phyloP scores from a whole-genome alignment of 92 coral and sea anemone species.

The Hydrozoanthus gracilis region DNA sequence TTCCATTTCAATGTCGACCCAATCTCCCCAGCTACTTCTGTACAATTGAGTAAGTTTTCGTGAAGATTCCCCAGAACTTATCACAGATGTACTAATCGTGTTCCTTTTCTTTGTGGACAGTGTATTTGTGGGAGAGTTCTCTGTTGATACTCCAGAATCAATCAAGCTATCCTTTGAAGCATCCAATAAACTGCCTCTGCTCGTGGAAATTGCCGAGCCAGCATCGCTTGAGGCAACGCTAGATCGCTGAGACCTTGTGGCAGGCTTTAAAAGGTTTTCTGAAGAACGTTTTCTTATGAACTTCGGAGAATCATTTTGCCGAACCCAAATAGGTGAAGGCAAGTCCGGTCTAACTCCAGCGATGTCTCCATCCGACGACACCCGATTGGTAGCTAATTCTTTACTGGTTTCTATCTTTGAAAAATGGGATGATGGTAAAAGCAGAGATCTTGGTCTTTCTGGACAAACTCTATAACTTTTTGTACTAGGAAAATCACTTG shows the following conservation, averaged over 20 bases:
- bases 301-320: not conserved
- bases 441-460: slow-evolving; percentile 12
- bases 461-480: not conserved
- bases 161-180: slow-evolving; percentile 77
- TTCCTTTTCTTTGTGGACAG: slow-evolving; percentile 43
- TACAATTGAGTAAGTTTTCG: slow-evolving; percentile 37
- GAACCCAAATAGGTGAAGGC: slow-evolving; percentile 35
- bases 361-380: slow-evolving; percentile 21
- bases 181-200: slow-evolving; percentile 68
- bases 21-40: slow-evolving; percentile 72
- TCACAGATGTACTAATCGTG: slow-evolving; percentile 37
- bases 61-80: slow-evolving; percentile 41
- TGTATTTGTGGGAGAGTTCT: slow-evolving; percentile 78
- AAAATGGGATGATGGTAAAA: not conserved
- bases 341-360: not conserved
- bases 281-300: not conserved
- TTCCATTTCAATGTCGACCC: slow-evolving; percentile 68
- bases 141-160: slow-evolving; percentile 88
- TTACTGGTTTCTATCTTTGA: not conserved
- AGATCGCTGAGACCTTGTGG: slow-evolving; percentile 40
- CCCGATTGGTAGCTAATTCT: not conserved
- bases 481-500: not conserved
- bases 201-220: slow-evolving; percentile 55
- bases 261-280: not conserved
- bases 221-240: slow-evolving; percentile 60